These are phyloP conservation scores for Harpalus rufipes DNA, from an alignment of 2,888 invertebrate species.

Conservation along the genomic window DNA sequence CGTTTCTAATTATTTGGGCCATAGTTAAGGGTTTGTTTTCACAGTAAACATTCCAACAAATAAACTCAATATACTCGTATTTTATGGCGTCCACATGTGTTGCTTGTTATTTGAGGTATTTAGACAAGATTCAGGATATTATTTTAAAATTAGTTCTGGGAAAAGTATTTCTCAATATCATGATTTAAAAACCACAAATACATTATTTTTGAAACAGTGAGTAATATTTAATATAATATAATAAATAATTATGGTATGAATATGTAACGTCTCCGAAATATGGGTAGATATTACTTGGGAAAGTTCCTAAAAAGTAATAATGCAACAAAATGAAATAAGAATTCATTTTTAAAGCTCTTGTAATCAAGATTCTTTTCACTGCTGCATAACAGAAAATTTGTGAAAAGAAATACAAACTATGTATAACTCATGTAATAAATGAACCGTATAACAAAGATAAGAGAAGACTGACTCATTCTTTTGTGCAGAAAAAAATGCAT, in stretches of 20 bases:
- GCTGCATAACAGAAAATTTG: neutral
- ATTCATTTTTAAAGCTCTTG: neutral
- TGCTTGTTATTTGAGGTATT: neutral
- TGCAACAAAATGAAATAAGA: neutral
- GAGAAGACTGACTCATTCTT: conserved; percentile 19
- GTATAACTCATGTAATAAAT: conserved; percentile 17
- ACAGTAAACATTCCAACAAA: neutral
- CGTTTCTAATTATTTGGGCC: neutral
- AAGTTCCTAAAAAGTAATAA: neutral
- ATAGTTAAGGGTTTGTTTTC: neutral
- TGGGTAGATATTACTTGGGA: neutral
- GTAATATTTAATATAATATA: too few species aligned
- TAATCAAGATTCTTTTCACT: neutral
- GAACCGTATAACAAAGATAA: conserved; percentile 25
- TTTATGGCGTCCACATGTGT: neutral
- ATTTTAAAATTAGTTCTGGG: too few species aligned
- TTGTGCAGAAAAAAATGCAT: conserved; percentile 28
- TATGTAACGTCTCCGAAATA: too few species aligned
- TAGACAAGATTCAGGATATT: neutral
- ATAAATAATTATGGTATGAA: too few species aligned
- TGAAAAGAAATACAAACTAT: conserved; percentile 2
- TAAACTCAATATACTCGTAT: neutral
- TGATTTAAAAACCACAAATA: too few species aligned
- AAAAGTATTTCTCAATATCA: too few species aligned
- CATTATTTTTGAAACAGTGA: too few species aligned